Conservation (phyloP, 2,797 vertebrate genomes). For the Erethizon dorsatum region DNA sequence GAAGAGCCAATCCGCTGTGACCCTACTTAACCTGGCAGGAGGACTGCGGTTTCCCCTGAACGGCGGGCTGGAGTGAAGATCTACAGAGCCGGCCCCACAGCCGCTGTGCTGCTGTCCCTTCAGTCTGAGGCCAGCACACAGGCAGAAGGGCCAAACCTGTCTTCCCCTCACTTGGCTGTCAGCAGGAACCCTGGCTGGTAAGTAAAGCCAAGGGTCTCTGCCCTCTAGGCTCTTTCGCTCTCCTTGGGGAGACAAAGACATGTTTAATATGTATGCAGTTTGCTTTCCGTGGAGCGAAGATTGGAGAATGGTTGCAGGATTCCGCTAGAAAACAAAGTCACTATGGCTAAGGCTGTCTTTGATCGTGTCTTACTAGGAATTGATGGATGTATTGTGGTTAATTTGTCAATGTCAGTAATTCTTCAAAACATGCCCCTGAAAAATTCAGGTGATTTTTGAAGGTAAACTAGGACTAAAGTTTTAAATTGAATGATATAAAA, state of each 20-base stretch:
- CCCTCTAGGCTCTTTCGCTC: neutral
- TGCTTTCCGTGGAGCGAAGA: neutral
- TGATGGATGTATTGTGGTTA: neutral
- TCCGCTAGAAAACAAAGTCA: neutral
- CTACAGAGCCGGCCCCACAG: neutral
- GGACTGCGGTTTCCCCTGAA: neutral
- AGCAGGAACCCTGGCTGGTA: neutral
- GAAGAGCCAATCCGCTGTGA: neutral
- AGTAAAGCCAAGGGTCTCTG: neutral
- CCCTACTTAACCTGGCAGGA: neutral
- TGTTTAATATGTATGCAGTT: neutral
- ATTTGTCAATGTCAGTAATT: constrained; percentile 37
- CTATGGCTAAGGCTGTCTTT: neutral
- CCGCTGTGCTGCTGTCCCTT: neutral
- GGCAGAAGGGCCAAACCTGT: neutral
- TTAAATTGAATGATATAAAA: neutral
- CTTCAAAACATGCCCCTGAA: neutral
- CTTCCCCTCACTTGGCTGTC: too few relatives aligned
- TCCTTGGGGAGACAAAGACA: neutral
- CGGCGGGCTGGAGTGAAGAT: neutral
- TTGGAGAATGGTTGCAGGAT: neutral
- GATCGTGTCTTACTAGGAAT: neutral
- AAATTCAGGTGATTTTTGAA: constrained; percentile 49
- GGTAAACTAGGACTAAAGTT: constrained; percentile 5
- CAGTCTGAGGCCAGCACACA: neutral